phyloP scores from a whole-genome alignment of 2,797 vertebrate species.

The Alcedo quadribrachys region DNA sequence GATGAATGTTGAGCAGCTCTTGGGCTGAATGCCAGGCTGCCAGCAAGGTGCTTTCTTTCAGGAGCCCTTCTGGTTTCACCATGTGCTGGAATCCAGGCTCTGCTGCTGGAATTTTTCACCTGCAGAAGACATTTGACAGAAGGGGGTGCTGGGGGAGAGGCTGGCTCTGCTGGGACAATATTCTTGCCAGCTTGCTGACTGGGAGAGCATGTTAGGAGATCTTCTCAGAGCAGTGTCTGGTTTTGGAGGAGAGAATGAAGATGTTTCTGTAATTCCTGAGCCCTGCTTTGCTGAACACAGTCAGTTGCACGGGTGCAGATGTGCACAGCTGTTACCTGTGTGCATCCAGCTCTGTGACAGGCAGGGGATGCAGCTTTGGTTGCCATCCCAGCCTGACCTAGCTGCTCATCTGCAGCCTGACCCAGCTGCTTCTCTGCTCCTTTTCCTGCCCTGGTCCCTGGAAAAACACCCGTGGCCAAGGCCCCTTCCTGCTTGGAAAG shows the following conservation, averaged over 20 bases:
- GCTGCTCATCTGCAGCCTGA: not conserved
- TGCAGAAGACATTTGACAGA: not conserved
- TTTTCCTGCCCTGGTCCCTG: not conserved
- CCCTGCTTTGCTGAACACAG: not conserved
- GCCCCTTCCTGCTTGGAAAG: not conserved
- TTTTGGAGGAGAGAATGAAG: not conserved
- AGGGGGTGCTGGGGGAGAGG: not conserved
- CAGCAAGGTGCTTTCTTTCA: not conserved
- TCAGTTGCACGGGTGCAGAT: accelerated
- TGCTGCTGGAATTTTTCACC: not conserved
- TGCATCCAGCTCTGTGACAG: not conserved
- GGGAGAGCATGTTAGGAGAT: not conserved
- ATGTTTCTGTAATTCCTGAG: not conserved
- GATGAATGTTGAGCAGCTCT: not conserved
- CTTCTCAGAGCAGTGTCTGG: accelerated
- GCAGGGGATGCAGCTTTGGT: no score
- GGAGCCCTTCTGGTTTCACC: not conserved
- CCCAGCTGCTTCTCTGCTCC: not conserved
- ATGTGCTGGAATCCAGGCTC: not conserved
- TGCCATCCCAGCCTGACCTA: not conserved
- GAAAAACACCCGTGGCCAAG: not conserved
- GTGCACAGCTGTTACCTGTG: not conserved
- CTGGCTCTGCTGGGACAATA: not conserved
- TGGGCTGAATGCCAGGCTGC: not conserved
- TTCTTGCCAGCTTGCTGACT: not conserved